Conservation (phyloP, 2,113 vertebrate genomes). For the Equus quagga region DNA sequence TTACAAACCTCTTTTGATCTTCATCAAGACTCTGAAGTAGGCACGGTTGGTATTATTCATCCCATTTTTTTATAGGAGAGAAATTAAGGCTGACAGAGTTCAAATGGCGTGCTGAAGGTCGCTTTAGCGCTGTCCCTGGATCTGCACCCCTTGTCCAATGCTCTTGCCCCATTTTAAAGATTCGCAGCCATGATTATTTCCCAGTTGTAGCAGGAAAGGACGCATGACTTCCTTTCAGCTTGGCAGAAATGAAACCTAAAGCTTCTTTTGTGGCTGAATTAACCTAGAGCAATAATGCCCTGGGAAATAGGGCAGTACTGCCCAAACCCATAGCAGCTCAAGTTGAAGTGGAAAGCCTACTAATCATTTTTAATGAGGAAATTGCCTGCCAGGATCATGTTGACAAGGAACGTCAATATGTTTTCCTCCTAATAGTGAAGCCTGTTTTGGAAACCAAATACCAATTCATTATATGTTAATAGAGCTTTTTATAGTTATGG, state of each 20-base stretch:
- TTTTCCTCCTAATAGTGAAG: background rate
- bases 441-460: conserved; percentile 36
- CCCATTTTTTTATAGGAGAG: background rate
- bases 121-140: background rate
- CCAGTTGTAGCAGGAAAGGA: background rate
- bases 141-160: background rate
- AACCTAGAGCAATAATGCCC: background rate
- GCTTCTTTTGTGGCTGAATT: background rate
- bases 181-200: background rate
- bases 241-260: background rate
- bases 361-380: background rate
- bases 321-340: background rate
- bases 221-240: background rate
- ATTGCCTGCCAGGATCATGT: background rate
- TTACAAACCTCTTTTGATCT: background rate
- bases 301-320: background rate
- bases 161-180: background rate
- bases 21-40: background rate
- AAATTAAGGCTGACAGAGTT: background rate
- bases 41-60: background rate
- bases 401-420: background rate
- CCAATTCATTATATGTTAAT: background rate
- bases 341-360: background rate
- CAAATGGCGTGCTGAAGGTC: background rate
- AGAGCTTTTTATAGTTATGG: background rate